phyloP scores from a whole-genome alignment of 2,113 vertebrate genomes.

The chimpanzee (Pan troglodytes) region NHGRI_mPanTro3-v2.1_pri NC_072410.2:112412501-112413000 shows the following conservation, averaged over 20 bases:
- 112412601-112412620: constrained; percentile 33
- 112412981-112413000: background rate
- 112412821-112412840: background rate
- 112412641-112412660: background rate
- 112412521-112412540: background rate
- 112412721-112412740: background rate
- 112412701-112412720: background rate
- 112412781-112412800: background rate
- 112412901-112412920: background rate
- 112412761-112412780: background rate
- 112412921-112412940: background rate
- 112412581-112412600: background rate
- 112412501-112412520: background rate
- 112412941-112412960: background rate
- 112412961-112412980: background rate
- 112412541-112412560: background rate
- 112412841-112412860: background rate
- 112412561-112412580: background rate
- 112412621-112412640: background rate
- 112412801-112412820: background rate
- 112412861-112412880: background rate
- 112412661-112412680: constrained; percentile 25
- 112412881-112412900: rapidly evolving
- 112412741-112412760: background rate
- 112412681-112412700: background rate